Percentiles rank a stretch among this genome's conserved stretches.
phyloP scores from a whole-genome alignment of 2,888 invertebrate genomes.

The Cheilosia soror region DNA sequence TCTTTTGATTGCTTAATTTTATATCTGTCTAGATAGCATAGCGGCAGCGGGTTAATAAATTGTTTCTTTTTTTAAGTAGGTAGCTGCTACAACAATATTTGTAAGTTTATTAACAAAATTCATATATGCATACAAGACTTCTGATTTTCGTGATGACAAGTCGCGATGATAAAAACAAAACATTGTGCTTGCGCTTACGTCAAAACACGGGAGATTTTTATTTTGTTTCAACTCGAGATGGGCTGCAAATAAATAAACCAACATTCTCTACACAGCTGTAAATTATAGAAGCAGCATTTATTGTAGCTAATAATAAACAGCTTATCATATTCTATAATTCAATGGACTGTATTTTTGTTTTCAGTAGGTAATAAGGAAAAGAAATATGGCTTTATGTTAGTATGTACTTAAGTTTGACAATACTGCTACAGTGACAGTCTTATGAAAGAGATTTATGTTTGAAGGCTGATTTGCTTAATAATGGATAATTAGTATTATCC shows the following conservation, averaged over 20 bases:
- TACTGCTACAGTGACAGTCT: too few species aligned
- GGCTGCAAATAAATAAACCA: constrained; percentile 4
- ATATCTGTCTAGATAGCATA: background rate
- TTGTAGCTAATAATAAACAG: constrained; percentile 4
- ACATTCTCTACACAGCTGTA: background rate
- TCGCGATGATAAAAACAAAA: constrained; percentile 18
- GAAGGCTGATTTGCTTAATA: background rate
- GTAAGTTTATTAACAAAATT: constrained; percentile 10
- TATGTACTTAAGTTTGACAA: background rate
- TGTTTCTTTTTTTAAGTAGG: background rate
- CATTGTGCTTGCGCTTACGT: constrained; percentile 17
- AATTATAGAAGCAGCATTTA: background rate
- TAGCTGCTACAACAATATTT: background rate
- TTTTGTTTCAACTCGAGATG: constrained; percentile 1
- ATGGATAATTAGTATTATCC: background rate
- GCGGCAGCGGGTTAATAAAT: background rate
- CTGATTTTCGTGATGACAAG: constrained; percentile 27
- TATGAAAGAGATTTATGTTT: background rate
- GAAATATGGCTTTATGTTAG: constrained; percentile 1
- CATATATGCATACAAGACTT: background rate
- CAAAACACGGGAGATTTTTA: background rate
- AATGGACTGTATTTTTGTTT: constrained; percentile 2
- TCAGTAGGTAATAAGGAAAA: background rate
- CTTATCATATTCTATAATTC: constrained; percentile 10
- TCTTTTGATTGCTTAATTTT: constrained; percentile 11